Evolutionary conservation across 1,140 invertebrate genomes (phyloP).

Genomic region (Dendroctonus valens): DNA sequence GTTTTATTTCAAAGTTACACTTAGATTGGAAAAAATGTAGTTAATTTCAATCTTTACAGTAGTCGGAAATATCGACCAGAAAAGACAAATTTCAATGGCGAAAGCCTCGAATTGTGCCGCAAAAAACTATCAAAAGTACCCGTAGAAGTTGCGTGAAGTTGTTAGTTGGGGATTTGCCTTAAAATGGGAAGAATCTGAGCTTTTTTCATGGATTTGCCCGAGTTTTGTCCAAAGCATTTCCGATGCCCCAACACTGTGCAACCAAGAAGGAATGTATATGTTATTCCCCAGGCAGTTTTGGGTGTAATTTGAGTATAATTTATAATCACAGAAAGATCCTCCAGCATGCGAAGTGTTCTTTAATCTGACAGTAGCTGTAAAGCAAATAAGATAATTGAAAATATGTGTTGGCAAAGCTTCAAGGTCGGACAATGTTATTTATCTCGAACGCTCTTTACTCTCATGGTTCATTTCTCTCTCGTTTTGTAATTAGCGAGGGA

Average conservation of each 20-base stretch:
- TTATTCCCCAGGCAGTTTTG: constrained; percentile 35
- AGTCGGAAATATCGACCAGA: neutral
- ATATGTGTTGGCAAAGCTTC: constrained; percentile 48
- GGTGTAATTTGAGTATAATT: constrained; percentile 43
- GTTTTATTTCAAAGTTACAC: constrained; percentile 25
- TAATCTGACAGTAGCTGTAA: constrained; percentile 48
- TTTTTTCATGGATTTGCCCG: too few relatives aligned
- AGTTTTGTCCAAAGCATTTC: too few relatives aligned
- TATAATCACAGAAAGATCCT: constrained; percentile 40
- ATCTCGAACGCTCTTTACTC: constrained; percentile 33
- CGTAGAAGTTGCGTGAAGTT: too few relatives aligned
- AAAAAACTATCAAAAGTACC: too few relatives aligned
- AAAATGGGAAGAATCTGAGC: too few relatives aligned
- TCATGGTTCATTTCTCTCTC: constrained; percentile 1
- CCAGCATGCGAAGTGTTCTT: constrained; percentile 45
- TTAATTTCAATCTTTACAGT: constrained; percentile 24
- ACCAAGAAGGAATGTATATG: neutral
- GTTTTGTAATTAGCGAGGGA: constrained; percentile 2
- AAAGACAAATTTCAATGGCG: neutral
- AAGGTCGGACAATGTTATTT: constrained; percentile 50
- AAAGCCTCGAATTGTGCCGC: too few relatives aligned
- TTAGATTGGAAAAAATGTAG: constrained; percentile 33
- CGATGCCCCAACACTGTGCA: too few relatives aligned
- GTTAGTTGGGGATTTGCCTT: too few relatives aligned
- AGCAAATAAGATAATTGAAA: constrained; percentile 50